These are phyloP conservation scores for Congeria kusceri DNA, from an alignment of 2,888 invertebrate species.

Conservation along the genomic window DNA sequence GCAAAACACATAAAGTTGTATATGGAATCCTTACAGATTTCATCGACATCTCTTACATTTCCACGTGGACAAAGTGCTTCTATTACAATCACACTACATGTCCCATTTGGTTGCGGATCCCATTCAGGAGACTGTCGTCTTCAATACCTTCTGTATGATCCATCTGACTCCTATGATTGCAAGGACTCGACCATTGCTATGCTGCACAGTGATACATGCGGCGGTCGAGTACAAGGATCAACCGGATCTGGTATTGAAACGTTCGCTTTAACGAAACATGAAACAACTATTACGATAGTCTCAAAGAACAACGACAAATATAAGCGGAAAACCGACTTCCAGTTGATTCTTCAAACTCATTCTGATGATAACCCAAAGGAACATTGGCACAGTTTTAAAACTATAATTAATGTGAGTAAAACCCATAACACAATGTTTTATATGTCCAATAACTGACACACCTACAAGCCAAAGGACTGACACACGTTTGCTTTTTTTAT, in stretches of 20 bases:
- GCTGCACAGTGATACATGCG: slow-evolving; percentile 15
- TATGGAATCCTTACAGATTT: slow-evolving; percentile 2
- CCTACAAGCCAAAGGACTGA: no score
- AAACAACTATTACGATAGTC: slow-evolving; percentile 20
- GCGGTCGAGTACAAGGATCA: slow-evolving; percentile 15
- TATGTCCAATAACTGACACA: no score
- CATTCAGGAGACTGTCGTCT: slow-evolving; percentile 7
- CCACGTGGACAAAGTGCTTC: slow-evolving; percentile 9
- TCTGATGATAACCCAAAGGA: slow-evolving; percentile 16
- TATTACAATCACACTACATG: slow-evolving; percentile 4
- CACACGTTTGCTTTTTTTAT: no score
- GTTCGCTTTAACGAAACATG: not conserved
- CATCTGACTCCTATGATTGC: slow-evolving; percentile 23
- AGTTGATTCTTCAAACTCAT: slow-evolving; percentile 1
- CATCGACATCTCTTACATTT: slow-evolving; percentile 6
- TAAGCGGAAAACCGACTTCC: slow-evolving; percentile 12
- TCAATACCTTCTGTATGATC: slow-evolving; percentile 22
- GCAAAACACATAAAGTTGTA: no score
- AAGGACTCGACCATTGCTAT: slow-evolving; percentile 24
- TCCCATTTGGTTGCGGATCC: slow-evolving; percentile 34
- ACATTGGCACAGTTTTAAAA: slow-evolving; percentile 5
- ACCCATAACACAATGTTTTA: no score
- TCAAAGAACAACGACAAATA: slow-evolving; percentile 34
- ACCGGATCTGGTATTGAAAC: not conserved
- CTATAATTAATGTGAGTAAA: slow-evolving; percentile 4